Conservation (phyloP, 1,140 invertebrate genomes). For the Zaprionus kolodkinae region DNA sequence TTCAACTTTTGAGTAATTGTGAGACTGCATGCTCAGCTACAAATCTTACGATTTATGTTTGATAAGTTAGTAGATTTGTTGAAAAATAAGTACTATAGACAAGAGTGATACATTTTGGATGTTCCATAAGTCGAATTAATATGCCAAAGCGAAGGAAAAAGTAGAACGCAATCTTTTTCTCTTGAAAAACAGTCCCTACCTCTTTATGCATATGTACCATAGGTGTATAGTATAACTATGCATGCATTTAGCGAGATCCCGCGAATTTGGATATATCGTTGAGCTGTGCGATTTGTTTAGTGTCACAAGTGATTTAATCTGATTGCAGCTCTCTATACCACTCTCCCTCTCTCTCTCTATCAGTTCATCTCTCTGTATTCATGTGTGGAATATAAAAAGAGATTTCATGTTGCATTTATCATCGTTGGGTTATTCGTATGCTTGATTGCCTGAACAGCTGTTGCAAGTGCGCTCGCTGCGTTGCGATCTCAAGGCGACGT, state of each 20-base stretch:
- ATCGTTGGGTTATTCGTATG: conserved; percentile 57
- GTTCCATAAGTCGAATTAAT: background rate
- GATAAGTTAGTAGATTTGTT: no score
- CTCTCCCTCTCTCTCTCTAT: background rate
- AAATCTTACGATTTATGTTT: no score
- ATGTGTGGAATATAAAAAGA: conserved; percentile 60
- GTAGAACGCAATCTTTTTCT: background rate
- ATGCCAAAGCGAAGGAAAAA: background rate
- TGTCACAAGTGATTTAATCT: conserved; percentile 77
- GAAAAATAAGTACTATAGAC: no score
- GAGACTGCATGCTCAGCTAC: no score
- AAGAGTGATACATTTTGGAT: no score
- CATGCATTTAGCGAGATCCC: conserved; percentile 3
- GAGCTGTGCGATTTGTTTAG: conserved; percentile 67
- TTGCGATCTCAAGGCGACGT: conserved; percentile 36
- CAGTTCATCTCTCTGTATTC: background rate
- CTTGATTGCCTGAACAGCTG: conserved; percentile 78
- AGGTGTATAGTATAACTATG: no score
- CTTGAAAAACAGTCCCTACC: background rate
- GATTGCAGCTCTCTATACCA: conserved; percentile 27
- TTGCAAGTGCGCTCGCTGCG: conserved; percentile 33
- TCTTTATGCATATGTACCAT: background rate
- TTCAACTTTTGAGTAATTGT: background rate
- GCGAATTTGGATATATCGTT: conserved; percentile 4
- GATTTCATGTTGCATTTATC: conserved; percentile 64